Evolutionary conservation across 2,113 vertebrate species (phyloP), one percentile per base, ranked within the genome.

Genomic region (Phaethornis superciliosus): DNA sequence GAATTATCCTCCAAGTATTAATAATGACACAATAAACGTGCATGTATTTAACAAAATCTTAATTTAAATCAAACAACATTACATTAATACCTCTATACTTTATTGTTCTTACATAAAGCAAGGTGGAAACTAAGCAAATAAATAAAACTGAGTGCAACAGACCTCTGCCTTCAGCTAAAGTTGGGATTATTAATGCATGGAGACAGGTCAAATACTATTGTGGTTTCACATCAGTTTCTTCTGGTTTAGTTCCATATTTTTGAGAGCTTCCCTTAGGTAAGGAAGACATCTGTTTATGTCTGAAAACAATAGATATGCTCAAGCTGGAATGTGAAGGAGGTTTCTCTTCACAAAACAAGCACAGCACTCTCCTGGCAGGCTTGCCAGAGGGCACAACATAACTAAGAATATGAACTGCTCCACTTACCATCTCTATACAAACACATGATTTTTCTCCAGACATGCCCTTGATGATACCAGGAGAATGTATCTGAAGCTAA

Each of bases 381-480:
- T 97, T 94, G 97, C 97, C 94, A 91, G 91, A 95, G 95, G 97
- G 97, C 93, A 96, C 82, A 96, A 92, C 72, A 85, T 95, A 89
- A 89, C 94, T 94, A 89, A 96, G 96, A 97, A 94, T 97, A 98
- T 94, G 97, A 97, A 94, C 93, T 95, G 88, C 92, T 97, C 95
- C 94, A 95, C 79, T 96, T 94, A 89, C 90, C 93, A 71, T 95
- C 92, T 93, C 65, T 87, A 72, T 40, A 80, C 84, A 97, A 97
- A 93, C 95, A 97, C 51, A 94, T 95, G 80, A 93, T 92, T 93
- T 94, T 94, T 96, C 95, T 96, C 59, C 69, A 93, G 95, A 94
- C 85, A 65, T 81, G 32, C 55, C 47, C 72, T 74, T 78, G 59
- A 82, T 94, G 82, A 94, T 76, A 96, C 74, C 33, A 79, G 56